Base-by-base conservation (phyloP, 1,140 invertebrate species). In the Lordiphosa collinella region DNA sequence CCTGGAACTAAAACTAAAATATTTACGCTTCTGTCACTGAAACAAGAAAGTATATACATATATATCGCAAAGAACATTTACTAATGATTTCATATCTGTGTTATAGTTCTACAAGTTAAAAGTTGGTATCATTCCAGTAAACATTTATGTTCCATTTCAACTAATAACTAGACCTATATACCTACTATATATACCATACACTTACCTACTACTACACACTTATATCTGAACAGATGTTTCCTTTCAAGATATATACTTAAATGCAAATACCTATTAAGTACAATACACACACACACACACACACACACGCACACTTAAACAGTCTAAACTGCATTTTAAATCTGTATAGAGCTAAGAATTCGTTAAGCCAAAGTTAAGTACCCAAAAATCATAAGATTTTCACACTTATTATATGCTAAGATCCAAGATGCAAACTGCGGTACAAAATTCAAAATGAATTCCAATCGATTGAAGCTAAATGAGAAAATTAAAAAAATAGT, bases 71-170 rank as follows among this genome's bases (percentile, higher is more conserved):
- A 43, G 31, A 64, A 46, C 31, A 47, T 22, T 47, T 54, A 75
- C 49, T 76, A 79, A 50, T 82, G 60, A 82, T 62, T 75, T 79
- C 41, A 57, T 80, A 69, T 80, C 76, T 82, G 76, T 82, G 76
- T 75, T 78, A 78, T 78, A 76, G 56, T 76, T 76, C 48, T 76
- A 75, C 56, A 25, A 47, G 43, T 36, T 35, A 31, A 37, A 14
- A 49, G 5, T 34, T 10, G 38, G 11, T 34, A 35, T 36, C 11
- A 13, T 38, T 38, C 13, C 12, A 14, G 8, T 9, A 29, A 31
- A 22, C 16, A 12, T 61, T 63, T 62, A 29, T 18, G 58, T 53
- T 63, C 49, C 59, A 63, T 63, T 63, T 13, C 22, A 32, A 67
- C 63, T 67, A 67, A 67, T 41, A 46, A 41, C 18, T 66, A 66